Conservation (phyloP, 2,888 invertebrate species). For the Aspidiotus destructor region DNA sequence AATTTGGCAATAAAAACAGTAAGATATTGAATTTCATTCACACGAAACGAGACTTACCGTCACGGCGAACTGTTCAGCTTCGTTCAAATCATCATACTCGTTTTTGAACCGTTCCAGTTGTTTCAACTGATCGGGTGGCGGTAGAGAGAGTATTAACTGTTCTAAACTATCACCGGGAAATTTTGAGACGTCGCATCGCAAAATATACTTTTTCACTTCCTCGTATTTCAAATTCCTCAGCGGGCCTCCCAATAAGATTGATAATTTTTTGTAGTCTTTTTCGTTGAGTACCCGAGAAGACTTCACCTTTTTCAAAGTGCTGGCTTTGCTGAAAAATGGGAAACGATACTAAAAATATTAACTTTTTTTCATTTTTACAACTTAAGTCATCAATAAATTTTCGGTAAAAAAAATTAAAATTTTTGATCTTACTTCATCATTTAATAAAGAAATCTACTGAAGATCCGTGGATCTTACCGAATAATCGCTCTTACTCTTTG, state of each 20-base stretch:
- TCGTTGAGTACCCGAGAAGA: conserved; percentile 84
- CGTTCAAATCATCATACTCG: conserved; percentile 69
- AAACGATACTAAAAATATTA: not conserved
- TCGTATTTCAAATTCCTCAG: conserved; percentile 75
- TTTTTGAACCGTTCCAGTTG: conserved; percentile 70
- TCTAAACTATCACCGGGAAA: conserved; percentile 80
- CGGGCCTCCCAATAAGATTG: conserved; percentile 72
- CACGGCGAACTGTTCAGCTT: conserved; percentile 91
- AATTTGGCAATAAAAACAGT: conserved; percentile 25
- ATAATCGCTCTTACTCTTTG: too few species aligned
- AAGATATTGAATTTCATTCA: not conserved
- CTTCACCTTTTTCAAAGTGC: conserved; percentile 73
- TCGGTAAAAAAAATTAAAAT: too few species aligned
- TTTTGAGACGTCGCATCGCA: conserved; percentile 76
- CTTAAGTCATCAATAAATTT: too few species aligned
- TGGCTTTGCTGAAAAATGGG: conserved; percentile 44
- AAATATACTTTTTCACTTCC: conserved; percentile 68
- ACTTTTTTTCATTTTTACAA: too few species aligned
- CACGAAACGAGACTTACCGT: conserved; percentile 47
- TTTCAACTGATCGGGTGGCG: conserved; percentile 80
- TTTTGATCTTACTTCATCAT: not conserved
- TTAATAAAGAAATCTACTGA: too few species aligned
- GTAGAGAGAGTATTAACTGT: conserved; percentile 81
- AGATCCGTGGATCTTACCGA: too few species aligned
- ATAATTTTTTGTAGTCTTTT: conserved; percentile 87